Conservation (phyloP, 37 sponge, comb jelly and placozoan species). For the Chondrilla cf. caribensis region DNA sequence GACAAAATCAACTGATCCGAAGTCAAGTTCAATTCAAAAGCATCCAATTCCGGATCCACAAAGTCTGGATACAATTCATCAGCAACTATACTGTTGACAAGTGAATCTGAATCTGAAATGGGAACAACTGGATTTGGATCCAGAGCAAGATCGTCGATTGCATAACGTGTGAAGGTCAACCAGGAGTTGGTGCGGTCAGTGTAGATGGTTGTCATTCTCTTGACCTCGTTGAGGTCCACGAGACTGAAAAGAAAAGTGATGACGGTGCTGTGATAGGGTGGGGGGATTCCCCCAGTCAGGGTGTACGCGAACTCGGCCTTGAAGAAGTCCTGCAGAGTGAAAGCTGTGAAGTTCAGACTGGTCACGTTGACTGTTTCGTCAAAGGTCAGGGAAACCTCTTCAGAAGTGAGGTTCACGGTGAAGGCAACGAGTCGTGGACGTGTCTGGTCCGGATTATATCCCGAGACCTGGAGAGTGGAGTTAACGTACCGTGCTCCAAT, state of each 20-base stretch:
- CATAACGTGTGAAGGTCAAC: slow-evolving; percentile 73
- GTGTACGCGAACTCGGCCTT: slow-evolving; percentile 60
- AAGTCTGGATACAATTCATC: slow-evolving; percentile 62
- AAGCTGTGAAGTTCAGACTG: slow-evolving; percentile 75
- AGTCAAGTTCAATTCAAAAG: slow-evolving; percentile 81
- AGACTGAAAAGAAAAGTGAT: slow-evolving; percentile 61
- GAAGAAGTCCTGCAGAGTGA: slow-evolving; percentile 94
- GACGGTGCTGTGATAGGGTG: slow-evolving; percentile 58
- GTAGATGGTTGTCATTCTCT: slow-evolving; percentile 75
- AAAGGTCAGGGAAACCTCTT: slow-evolving; percentile 66
- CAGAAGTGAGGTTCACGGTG: slow-evolving; percentile 70
- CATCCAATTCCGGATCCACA: slow-evolving; percentile 55
- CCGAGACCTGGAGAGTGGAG: slow-evolving; percentile 36
- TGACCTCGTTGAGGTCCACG: slow-evolving; percentile 84
- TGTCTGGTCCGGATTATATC: slow-evolving; percentile 58
- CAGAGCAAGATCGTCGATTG: slow-evolving; percentile 85
- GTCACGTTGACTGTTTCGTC: slow-evolving; percentile 86
- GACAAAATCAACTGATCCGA: slow-evolving; percentile 60
- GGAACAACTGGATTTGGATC: slow-evolving; percentile 66
- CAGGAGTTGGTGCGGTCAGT: slow-evolving; percentile 70
- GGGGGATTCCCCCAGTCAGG: slow-evolving; percentile 63
- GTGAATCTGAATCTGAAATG: slow-evolving; percentile 31
- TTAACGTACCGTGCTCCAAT: slow-evolving; percentile 46
- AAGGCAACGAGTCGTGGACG: slow-evolving; percentile 67
- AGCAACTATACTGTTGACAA: slow-evolving; percentile 62